These are phyloP conservation scores for Clarias platycephalus DNA, from an alignment of 2,797 vertebrate species.

Conservation along the genomic window DNA sequence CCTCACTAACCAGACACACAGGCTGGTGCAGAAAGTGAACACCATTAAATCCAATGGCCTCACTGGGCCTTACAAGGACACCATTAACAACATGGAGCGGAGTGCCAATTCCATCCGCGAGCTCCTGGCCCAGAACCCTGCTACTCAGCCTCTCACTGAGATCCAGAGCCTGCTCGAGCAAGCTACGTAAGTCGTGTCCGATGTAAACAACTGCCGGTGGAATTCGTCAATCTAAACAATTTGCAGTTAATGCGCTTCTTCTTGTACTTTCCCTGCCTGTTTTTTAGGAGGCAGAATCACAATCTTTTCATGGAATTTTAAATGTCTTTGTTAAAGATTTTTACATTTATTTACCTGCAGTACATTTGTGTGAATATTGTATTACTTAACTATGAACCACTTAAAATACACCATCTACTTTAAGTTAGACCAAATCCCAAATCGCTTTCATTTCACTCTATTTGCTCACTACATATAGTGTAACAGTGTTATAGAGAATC, in stretches of 20 bases:
- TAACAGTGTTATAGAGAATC: not conserved
- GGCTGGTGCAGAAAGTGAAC: slow-evolving; percentile 84
- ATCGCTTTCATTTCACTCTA: not conserved
- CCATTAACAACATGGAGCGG: slow-evolving; percentile 79
- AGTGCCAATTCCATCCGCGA: slow-evolving; percentile 78
- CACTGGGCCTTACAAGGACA: slow-evolving; percentile 84
- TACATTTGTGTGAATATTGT: not conserved
- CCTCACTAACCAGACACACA: slow-evolving; percentile 87
- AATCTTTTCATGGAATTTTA: not conserved
- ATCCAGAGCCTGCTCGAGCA: slow-evolving; percentile 88
- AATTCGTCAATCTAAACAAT: not conserved
- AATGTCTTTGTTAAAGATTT: not conserved
- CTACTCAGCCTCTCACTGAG: slow-evolving; percentile 85
- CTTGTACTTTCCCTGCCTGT: not conserved
- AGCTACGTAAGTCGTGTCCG: slow-evolving; percentile 80
- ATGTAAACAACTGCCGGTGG: not conserved
- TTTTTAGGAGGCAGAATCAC: not conserved
- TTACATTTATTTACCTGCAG: not conserved
- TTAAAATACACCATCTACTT: not conserved
- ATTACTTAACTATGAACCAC: not conserved
- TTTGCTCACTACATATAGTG: not conserved
- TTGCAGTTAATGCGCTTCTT: not conserved
- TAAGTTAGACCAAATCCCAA: not conserved
- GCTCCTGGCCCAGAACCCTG: slow-evolving; percentile 84
- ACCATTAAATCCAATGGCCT: slow-evolving; percentile 84